A percentile compares a stretch with the other conserved stretches of the same genome.
phyloP scores from a whole-genome alignment of 2,888 invertebrate species.

The Papilio demoleus region DNA sequence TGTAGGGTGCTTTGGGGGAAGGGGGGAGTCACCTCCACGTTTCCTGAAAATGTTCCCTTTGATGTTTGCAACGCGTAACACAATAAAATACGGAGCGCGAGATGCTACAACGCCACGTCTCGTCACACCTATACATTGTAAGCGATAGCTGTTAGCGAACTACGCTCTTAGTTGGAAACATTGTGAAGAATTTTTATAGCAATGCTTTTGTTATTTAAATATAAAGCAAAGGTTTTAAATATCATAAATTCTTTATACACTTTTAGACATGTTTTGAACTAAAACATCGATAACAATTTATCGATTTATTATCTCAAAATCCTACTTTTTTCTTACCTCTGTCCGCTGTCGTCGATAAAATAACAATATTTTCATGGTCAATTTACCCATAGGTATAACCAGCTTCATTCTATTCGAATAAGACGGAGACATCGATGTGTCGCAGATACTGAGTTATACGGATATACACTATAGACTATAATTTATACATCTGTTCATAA shows the following conservation, averaged over 20 bases:
- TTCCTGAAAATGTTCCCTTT: constrained; percentile 9
- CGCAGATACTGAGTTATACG: not conserved
- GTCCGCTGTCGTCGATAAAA: too few relatives aligned
- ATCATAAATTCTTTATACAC: too few relatives aligned
- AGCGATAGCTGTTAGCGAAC: not conserved
- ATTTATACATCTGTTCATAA: constrained; percentile 12
- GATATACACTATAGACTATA: not conserved
- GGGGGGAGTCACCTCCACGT: not conserved
- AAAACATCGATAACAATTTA: too few relatives aligned
- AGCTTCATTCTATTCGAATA: not conserved
- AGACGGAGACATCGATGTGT: not conserved
- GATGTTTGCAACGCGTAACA: constrained; percentile 13
- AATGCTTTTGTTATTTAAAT: not conserved
- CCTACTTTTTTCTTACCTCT: not conserved
- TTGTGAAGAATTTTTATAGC: not conserved
- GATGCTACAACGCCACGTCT: not conserved
- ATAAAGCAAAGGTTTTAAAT: not conserved
- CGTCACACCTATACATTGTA: constrained; percentile 7
- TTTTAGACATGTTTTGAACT: too few relatives aligned
- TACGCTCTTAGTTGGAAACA: not conserved
- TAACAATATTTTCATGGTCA: not conserved
- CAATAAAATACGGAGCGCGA: constrained; percentile 22
- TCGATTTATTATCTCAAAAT: not conserved
- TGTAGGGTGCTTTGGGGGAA: not conserved
- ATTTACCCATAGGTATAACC: not conserved